Percentiles rank a stretch among this genome's conserved stretches.
phyloP scores from a whole-genome alignment of 2,888 invertebrate genomes.

The Andricus quercusramuli region DNA sequence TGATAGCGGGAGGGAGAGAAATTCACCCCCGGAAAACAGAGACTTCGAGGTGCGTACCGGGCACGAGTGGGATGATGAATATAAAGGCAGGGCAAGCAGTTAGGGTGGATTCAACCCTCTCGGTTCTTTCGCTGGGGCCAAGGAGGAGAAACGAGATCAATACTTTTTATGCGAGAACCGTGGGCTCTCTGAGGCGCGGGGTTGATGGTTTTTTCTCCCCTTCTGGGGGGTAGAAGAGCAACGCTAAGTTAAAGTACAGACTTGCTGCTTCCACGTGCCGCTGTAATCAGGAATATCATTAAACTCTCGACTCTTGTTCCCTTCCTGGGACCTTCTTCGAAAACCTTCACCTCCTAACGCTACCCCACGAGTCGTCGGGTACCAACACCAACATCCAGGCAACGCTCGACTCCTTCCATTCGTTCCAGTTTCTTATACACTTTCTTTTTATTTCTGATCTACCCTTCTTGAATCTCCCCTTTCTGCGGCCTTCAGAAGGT shows the following conservation, averaged over 20 bases:
- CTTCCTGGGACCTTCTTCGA: constrained; percentile 58
- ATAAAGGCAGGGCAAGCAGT: constrained; percentile 76
- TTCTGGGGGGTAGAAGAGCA: constrained; percentile 46
- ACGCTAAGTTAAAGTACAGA: constrained; percentile 35
- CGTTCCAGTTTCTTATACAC: constrained; percentile 5
- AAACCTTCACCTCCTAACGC: constrained; percentile 43
- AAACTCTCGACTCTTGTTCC: constrained; percentile 76
- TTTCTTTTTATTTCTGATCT: background rate
- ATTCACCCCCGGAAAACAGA: constrained; percentile 46
- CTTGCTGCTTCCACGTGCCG: constrained; percentile 72
- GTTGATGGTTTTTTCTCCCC: constrained; percentile 48
- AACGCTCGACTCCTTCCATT: background rate
- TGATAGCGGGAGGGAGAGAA: constrained; percentile 48
- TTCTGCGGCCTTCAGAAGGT: background rate
- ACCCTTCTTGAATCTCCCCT: background rate
- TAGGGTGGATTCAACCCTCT: constrained; percentile 77
- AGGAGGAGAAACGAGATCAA: constrained; percentile 74
- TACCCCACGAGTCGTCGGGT: constrained; percentile 28
- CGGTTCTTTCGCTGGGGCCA: constrained; percentile 65
- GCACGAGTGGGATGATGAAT: constrained; percentile 74
- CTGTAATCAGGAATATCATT: constrained; percentile 79
- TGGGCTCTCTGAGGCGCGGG: constrained; percentile 49
- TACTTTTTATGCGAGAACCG: constrained; percentile 77
- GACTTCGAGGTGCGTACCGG: constrained; percentile 54
- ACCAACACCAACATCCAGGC: background rate